Percentiles rank a stretch among this genome's conserved stretches.
These are phyloP conservation scores for Mus pahari DNA, from an alignment of 2,113 vertebrate genomes.

Conservation along the genomic window DNA sequence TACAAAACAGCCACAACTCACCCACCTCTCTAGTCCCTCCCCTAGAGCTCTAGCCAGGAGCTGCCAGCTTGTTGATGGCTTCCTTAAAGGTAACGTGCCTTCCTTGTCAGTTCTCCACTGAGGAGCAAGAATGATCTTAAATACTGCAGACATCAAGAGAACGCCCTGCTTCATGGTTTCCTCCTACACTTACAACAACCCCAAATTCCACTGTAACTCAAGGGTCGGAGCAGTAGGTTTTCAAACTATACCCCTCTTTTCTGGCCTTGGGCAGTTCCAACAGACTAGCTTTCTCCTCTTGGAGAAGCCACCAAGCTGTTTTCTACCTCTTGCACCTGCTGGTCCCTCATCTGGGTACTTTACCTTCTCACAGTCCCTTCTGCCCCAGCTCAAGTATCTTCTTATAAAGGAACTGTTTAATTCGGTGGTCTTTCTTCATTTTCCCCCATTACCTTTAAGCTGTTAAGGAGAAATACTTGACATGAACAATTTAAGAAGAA, in stretches of 20 bases:
- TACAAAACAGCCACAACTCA: background rate
- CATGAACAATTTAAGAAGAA: background rate
- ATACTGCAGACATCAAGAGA: background rate
- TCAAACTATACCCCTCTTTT: background rate
- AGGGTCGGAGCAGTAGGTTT: background rate
- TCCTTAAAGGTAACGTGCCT: background rate
- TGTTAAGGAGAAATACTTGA: background rate
- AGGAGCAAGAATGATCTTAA: background rate
- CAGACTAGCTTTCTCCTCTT: background rate
- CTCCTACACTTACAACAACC: background rate
- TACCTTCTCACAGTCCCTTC: background rate
- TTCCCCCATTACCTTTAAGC: too few species aligned
- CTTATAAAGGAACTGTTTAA: background rate
- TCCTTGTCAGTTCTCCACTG: background rate
- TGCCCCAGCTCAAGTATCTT: constrained; percentile 7
- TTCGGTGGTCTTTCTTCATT: constrained; percentile 25
- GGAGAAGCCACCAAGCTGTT: background rate
- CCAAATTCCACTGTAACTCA: background rate
- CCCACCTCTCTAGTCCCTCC: background rate
- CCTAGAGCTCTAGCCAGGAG: background rate
- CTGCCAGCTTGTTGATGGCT: background rate
- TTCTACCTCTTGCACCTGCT: background rate
- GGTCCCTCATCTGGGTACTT: background rate
- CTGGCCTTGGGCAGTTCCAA: background rate
- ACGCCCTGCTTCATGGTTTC: background rate